Conservation (phyloP, 37 sponge, comb jelly and placozoan genomes). For the Cliona cf. orientalis region DNA sequence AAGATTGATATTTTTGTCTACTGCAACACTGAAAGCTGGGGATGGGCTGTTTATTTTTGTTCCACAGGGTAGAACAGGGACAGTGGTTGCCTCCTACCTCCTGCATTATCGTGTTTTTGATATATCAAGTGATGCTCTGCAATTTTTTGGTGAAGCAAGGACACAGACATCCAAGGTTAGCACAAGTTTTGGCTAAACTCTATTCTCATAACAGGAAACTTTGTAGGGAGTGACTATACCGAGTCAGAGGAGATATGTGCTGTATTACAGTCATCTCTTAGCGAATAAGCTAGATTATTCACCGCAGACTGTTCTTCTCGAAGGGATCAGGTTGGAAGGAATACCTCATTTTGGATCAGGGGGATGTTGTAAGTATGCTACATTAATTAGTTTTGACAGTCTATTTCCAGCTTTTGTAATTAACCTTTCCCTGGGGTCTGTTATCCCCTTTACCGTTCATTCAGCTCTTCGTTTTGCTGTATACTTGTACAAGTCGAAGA, state of each 20-base stretch:
- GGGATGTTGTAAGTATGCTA: constrained; percentile 52
- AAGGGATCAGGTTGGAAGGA: constrained; percentile 60
- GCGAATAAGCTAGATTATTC: constrained; percentile 58
- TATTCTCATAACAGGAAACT: not conserved
- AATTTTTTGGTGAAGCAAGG: constrained; percentile 92
- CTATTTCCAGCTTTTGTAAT: not conserved
- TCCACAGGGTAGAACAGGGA: constrained; percentile 91
- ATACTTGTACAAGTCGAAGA: constrained; percentile 37
- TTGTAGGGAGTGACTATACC: constrained; percentile 93
- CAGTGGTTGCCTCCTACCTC: constrained; percentile 90
- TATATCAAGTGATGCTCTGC: constrained; percentile 68
- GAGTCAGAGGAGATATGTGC: constrained; percentile 90
- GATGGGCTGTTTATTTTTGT: no score
- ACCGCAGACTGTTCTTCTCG: constrained; percentile 69
- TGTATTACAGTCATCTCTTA: constrained; percentile 85
- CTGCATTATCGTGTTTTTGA: constrained; percentile 78
- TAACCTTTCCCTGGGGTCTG: no score
- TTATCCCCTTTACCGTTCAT: not conserved
- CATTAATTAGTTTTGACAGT: no score
- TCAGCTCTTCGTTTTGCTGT: constrained; percentile 49
- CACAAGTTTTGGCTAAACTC: no score
- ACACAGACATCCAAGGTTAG: constrained; percentile 88
- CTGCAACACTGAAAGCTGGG: no score
- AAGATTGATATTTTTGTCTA: no score
- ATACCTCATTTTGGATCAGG: constrained; percentile 51